These are phyloP conservation scores for Ceratosolen solmsi DNA, from an alignment of 1,140 invertebrate genomes.

Conservation along the genomic window DNA sequence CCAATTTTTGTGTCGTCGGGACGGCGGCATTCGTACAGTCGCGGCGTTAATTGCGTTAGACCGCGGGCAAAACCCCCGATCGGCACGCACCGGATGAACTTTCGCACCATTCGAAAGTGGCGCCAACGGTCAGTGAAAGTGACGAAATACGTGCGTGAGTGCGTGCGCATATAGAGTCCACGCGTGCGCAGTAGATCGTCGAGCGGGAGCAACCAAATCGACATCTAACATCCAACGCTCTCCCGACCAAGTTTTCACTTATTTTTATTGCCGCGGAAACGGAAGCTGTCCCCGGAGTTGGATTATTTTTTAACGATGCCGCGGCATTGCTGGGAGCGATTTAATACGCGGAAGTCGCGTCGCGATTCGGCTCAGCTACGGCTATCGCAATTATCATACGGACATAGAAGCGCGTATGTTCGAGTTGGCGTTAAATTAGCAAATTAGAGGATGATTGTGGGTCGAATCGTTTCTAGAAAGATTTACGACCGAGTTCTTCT, in stretches of 20 bases:
- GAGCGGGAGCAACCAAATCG: background rate
- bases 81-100: conserved; percentile 61
- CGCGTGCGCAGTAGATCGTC: no score
- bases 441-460: no score
- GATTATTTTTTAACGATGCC: conserved; percentile 31
- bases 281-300: conserved; percentile 13
- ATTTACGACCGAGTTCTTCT: no score
- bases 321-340: no score
- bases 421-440: no score
- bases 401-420: no score
- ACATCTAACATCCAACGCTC: background rate
- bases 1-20: conserved; percentile 47
- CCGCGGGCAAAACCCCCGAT: background rate
- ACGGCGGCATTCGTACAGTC: background rate
- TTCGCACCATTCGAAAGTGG: conserved; percentile 54
- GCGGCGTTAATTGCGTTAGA: background rate
- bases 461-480: no score
- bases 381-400: no score
- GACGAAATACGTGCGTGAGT: conserved; percentile 47
- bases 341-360: no score
- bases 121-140: conserved; percentile 60
- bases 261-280: conserved; percentile 32
- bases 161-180: no score
- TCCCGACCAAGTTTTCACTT: conserved; percentile 3
- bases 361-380: no score